Base-by-base conservation (phyloP, 1,140 invertebrate species). In the Cydia strobilella region DNA sequence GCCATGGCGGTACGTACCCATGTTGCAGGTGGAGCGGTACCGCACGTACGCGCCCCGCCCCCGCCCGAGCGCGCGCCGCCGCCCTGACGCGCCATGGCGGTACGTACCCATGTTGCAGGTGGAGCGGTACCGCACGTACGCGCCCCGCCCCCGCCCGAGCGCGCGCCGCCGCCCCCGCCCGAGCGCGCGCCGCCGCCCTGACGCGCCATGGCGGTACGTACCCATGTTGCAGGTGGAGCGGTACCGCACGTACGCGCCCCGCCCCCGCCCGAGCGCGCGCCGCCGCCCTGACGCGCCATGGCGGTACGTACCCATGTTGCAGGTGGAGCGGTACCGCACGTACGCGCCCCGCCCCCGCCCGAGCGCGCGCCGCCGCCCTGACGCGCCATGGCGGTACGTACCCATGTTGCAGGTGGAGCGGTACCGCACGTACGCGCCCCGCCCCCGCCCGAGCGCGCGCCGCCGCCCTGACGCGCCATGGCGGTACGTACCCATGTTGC, bases 1-100 rank as follows among this genome's bases (percentile, higher is more conserved):
- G 90, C 89, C 86, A 89, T 96, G 95, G 95, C 95, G 93, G 95
- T n/a, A n/a, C n/a, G n/a, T n/a, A n/a, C n/a, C n/a, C n/a, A n/a
- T n/a, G n/a, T n/a, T n/a, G n/a, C n/a, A n/a, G n/a, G n/a, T n/a
- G n/a, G n/a, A n/a, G n/a, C n/a, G n/a, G n/a, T n/a, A n/a, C n/a
- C n/a, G n/a, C n/a, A n/a, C n/a, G n/a, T n/a, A n/a, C n/a, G n/a
- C n/a, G n/a, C n/a, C n/a, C n/a, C 87, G 84, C 72, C 75, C 93
- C 74, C 75, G 72, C 78, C 71, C 77, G 69, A 72, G 72, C 77
- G 81, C 86, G 74, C 62, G 71, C 62, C 39, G 76, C 77, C 76
- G 93, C 75, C 84, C 93, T 77, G 90, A 93, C 65, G 54, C 86
- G 90, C 89, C 86, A 89, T 96, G 95, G 95, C 95, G 93, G 95